phyloP scores from a whole-genome alignment of 2,888 invertebrate genomes.

The Euzophera pinguis region DNA sequence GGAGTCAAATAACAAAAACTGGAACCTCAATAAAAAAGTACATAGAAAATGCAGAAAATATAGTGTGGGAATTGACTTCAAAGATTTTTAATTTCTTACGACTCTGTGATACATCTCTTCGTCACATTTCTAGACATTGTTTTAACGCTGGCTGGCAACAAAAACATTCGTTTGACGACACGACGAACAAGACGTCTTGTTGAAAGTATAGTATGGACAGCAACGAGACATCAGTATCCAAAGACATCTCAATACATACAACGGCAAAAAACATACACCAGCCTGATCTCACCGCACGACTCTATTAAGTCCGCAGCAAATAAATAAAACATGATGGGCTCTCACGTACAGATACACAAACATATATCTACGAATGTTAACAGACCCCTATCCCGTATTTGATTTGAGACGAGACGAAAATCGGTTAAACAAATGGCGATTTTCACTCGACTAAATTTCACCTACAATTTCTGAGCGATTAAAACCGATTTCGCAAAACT shows the following conservation, averaged over 20 bases:
- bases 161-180: no score
- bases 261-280: slow-evolving; percentile 73
- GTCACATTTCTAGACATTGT: slow-evolving; percentile 20
- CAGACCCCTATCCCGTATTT: slow-evolving; percentile 69
- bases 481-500: not conserved
- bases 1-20: not conserved
- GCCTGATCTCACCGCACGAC: slow-evolving; percentile 75
- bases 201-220: slow-evolving; percentile 65
- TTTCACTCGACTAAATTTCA: slow-evolving; percentile 11
- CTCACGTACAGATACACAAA: slow-evolving; percentile 65
- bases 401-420: slow-evolving; percentile 61
- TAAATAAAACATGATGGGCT: slow-evolving; percentile 80
- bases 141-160: slow-evolving; percentile 33
- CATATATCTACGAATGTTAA: slow-evolving; percentile 63
- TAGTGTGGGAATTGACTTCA: not conserved
- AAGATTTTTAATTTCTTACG: slow-evolving; percentile 13
- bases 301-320: slow-evolving; percentile 75
- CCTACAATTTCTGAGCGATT: not conserved
- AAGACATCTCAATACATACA: slow-evolving; percentile 73
- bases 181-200: slow-evolving; percentile 69
- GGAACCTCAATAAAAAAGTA: not conserved
- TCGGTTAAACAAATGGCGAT: slow-evolving; percentile 16
- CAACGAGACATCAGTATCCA: slow-evolving; percentile 76
- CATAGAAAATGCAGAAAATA: not conserved
- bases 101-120: slow-evolving; percentile 6